These are phyloP conservation scores for Stigmatopora nigra DNA, from an alignment of 2,113 vertebrate genomes.

Conservation along the genomic window DNA sequence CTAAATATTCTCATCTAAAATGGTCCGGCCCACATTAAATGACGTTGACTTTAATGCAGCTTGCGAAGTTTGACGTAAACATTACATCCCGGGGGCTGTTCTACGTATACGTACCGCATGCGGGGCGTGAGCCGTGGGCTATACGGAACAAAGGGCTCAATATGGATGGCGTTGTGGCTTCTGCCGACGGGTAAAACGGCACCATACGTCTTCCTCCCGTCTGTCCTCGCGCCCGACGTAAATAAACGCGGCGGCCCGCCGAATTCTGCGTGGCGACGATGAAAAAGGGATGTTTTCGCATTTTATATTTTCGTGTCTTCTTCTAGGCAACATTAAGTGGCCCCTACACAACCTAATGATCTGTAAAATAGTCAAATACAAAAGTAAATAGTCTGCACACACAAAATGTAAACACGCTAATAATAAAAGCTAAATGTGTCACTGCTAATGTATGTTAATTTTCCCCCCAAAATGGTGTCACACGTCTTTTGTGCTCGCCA, in stretches of 20 bases:
- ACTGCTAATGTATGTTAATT: slow-evolving; percentile 27
- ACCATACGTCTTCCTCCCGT: slow-evolving; percentile 12
- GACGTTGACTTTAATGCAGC: too few species aligned
- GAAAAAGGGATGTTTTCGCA: neutral
- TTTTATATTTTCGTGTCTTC: neutral
- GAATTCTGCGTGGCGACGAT: neutral
- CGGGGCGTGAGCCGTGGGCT: slow-evolving; percentile 3
- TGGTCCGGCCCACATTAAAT: too few species aligned
- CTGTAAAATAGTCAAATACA: slow-evolving; percentile 24
- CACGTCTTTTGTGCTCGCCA: neutral
- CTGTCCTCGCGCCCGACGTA: neutral
- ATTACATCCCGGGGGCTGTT: slow-evolving; percentile 21
- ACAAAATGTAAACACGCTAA: too few species aligned
- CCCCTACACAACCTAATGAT: slow-evolving; percentile 9
- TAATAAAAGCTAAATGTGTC: too few species aligned
- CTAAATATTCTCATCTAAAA: too few species aligned
- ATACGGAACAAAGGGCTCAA: slow-evolving; percentile 24
- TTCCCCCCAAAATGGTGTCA: neutral
- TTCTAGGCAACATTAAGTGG: too few species aligned
- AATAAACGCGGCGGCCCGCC: neutral
- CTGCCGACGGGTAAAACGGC: slow-evolving; percentile 2
- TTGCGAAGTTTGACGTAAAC: too few species aligned
- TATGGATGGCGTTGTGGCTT: slow-evolving; percentile 29
- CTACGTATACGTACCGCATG: slow-evolving; percentile 27
- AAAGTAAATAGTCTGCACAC: slow-evolving; percentile 23